phyloP scores from a whole-genome alignment of 2,797 vertebrate species.

The Sebastes nivosus region DNA sequence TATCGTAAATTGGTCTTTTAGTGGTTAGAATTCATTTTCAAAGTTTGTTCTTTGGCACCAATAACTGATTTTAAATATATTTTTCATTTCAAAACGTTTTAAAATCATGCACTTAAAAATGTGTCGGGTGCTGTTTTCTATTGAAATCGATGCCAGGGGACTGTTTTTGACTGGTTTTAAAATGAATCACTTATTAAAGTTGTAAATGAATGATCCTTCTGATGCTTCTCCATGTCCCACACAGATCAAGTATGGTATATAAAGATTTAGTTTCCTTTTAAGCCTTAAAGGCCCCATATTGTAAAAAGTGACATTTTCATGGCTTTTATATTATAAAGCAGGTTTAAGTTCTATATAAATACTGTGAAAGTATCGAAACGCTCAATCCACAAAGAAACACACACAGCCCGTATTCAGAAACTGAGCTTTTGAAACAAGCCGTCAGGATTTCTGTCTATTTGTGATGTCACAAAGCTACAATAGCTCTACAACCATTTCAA shows the following conservation, averaged over 20 bases:
- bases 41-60: background rate
- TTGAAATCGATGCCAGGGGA: background rate
- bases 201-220: background rate
- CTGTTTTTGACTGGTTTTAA: background rate
- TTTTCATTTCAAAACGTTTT: background rate
- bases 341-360: no score
- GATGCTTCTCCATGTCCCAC: background rate
- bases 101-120: background rate
- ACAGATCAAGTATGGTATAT: no score
- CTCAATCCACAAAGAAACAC: no score
- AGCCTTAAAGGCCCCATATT: background rate
- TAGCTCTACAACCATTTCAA: no score
- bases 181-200: background rate
- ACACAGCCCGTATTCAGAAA: no score
- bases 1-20: background rate
- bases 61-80: background rate
- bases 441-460: no score
- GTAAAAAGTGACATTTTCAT: no score
- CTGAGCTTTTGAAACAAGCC: no score
- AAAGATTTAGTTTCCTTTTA: background rate
- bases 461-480: no score
- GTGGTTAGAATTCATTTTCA: background rate
- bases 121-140: background rate
- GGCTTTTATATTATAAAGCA: no score
- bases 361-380: no score